Evolutionary conservation across 2,888 invertebrate genomes (phyloP), one percentile per base, ranked within the genome.

Genomic region (Cyclophora punctaria): DNA sequence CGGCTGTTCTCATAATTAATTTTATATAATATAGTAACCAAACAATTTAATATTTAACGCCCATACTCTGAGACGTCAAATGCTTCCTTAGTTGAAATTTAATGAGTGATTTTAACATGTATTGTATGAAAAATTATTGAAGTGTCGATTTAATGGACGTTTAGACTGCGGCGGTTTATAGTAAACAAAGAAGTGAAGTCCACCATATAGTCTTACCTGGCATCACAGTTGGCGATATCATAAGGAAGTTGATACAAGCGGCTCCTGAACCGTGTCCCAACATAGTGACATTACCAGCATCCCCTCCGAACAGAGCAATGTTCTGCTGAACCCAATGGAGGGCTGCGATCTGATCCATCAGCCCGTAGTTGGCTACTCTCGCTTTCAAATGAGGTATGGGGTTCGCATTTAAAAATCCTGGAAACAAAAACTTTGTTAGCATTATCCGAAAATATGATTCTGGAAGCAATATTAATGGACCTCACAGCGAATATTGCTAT

Each of bases 291-390:
- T 96, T 94, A 49, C 93, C 92, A 1, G 97, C 94, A 80, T 99
- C 98, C 0, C 99, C 99, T 4, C 98, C 98, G 70, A 99, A 99
- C 49, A 95, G 91, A 1, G 93, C 96, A 53, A 99, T 96, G 79
- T 98, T 98, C 77, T 97, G 96, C 73, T 97, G 96, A 41, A 99
- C 94, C 98, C 98, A 99, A 69, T 98, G 97, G 41, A 99, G 87
- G 0, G 98, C 98, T 0, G 98, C 98, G 73, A 98, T 96, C 85
- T 98, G 97, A 87, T 98, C 99, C 95, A 98, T 97, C 49, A 99
- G 91, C 1, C 98, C 99, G 79, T 98, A 98, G 90, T 99, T 99
- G 33, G 96, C 96, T 35, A 96, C 95, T 51, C 96, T 91, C 3
- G 96, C 96, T 75, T 95, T 95, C 58, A 93, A 83, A 69, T 95